phyloP scores from a whole-genome alignment of 2,797 vertebrate genomes.

The Prunella strophiata region DNA sequence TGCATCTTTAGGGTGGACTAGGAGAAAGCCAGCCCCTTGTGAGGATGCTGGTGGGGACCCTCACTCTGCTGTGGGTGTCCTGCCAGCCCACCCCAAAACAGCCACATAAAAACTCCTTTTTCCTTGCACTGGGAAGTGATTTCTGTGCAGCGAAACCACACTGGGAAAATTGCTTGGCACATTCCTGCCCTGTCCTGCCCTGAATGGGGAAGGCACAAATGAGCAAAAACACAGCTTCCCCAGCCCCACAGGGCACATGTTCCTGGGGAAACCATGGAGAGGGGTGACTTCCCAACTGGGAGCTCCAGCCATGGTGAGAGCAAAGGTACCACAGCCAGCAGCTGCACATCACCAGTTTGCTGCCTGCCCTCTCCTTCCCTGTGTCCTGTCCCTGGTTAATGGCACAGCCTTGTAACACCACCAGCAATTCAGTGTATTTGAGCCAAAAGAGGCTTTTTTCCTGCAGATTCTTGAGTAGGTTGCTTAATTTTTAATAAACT shows the following conservation, averaged over 20 bases:
- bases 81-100: not conserved
- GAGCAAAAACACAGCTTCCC: not conserved
- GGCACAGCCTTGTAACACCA: not conserved
- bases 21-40: not conserved
- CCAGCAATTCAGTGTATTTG: not conserved
- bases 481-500: constrained; percentile 72
- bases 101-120: not conserved
- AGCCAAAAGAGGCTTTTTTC: constrained; percentile 9
- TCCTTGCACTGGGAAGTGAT: not conserved
- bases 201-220: not conserved
- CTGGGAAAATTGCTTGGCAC: not conserved
- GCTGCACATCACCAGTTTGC: not conserved
- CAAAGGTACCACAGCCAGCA: not conserved
- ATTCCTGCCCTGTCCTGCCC: not conserved
- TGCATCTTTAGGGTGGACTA: not conserved
- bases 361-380: not conserved
- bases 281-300: rapidly evolving
- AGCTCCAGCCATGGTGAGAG: rapidly evolving
- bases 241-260: rapidly evolving
- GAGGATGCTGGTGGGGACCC: too few relatives aligned
- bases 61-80: not conserved
- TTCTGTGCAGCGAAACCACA: not conserved
- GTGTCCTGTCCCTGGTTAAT: not conserved
- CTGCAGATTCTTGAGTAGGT: not conserved
- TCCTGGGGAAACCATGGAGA: not conserved